Evolutionary conservation across 2,797 vertebrate genomes (phyloP).

Genomic region (Sebastes cheni): DNA sequence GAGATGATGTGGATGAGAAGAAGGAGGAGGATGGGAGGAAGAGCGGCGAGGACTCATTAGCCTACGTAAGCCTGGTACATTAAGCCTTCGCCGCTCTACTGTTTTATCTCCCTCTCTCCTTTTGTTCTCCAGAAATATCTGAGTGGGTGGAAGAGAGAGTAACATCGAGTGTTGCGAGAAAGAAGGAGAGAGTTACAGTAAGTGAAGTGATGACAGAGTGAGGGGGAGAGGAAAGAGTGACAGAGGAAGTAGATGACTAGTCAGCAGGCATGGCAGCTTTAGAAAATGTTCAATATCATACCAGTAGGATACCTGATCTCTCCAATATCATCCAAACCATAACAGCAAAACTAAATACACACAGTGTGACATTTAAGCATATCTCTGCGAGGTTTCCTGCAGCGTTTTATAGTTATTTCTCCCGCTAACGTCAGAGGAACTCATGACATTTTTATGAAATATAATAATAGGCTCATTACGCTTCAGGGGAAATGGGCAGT

Average conservation of each 20-base stretch:
- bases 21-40: slow-evolving; percentile 22
- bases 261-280: slow-evolving; percentile 25
- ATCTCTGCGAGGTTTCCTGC: neutral
- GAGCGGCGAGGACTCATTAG: slow-evolving; percentile 70
- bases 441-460: neutral
- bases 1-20: slow-evolving; percentile 57
- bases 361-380: neutral
- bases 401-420: neutral
- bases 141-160: slow-evolving; percentile 69
- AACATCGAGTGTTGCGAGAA: slow-evolving; percentile 22
- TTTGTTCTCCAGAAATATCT: slow-evolving; percentile 80
- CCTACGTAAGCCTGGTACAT: slow-evolving; percentile 68
- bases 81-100: slow-evolving; percentile 57
- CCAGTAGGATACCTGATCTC: neutral
- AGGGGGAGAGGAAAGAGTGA: slow-evolving; percentile 47
- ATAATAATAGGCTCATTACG: neutral
- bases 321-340: neutral
- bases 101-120: slow-evolving; percentile 64
- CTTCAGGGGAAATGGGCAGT: neutral
- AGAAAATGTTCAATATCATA: neutral
- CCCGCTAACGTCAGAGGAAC: neutral
- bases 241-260: slow-evolving; percentile 45
- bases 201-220: slow-evolving; percentile 62
- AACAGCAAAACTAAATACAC: neutral
- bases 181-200: slow-evolving; percentile 51